Evolutionary conservation across 1,140 invertebrate species (phyloP), one percentile per base, ranked within the genome.

Genomic region (Pteromalus puparum): DNA sequence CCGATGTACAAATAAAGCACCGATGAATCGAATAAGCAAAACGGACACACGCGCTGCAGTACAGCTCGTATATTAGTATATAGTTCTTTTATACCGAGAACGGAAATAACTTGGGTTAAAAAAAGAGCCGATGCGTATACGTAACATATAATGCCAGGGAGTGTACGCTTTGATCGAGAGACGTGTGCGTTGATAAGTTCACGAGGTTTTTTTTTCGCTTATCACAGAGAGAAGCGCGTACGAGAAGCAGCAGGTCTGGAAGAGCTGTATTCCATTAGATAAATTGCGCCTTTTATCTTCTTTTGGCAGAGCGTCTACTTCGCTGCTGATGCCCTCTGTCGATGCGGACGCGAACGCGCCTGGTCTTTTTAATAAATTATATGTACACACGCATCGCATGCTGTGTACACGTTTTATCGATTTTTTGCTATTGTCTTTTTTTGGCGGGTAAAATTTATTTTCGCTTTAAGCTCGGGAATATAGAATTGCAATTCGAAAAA

Each of bases 211-310:
- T 15, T 73, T 34, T 24, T 75, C 15, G 42, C 38, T 75, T 38
- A 38, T 73, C 30, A 48, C 6, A 75, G 3, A 70, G 28, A 12
- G n/a, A 15, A 10, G 13, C 46, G 46, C 18, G 53, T 15, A 61
- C 53, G 53, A 61, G 18, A 73, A 34, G 30, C 21, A 34, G 4
- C 18, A 73, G 34, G 30, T 42, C 73, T 48, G n/a, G 42, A 46
- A n/a, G 38, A 42, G 73, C 42, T 9, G 24, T 21, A 75, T 75
- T 75, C 73, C 73, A 75, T 75, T 75, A 75, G 13, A 75, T 10
- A 75, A 46, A 75, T 75, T 75, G 42, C 73, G n/a, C 42, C 42
- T 75, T 75, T 75, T 75, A 75, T 75, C 34, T 75, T 75, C 73
- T 75, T 46, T 75, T 75, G 21, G 30, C 28, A 74, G 34, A 61